phyloP scores from a whole-genome alignment of 2,888 invertebrate genomes.

The Elysia crispata region DNA sequence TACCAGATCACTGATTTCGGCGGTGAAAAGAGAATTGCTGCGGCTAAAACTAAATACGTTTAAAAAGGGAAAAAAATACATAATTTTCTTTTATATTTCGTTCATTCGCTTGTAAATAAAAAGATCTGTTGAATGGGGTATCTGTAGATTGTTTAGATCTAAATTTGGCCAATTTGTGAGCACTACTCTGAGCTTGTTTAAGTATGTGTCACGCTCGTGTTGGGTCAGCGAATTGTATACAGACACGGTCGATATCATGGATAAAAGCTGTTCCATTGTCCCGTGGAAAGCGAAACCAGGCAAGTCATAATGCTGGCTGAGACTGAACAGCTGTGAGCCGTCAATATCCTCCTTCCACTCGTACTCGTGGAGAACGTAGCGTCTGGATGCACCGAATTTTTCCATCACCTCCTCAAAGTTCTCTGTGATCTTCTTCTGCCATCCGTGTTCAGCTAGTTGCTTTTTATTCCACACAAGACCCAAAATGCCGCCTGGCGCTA shows the following conservation, averaged over 20 bases:
- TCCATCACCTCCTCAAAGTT: constrained; percentile 16
- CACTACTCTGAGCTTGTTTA: constrained; percentile 18
- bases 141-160: constrained; percentile 24
- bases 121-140: constrained; percentile 32
- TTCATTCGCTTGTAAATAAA: not conserved
- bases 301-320: constrained; percentile 6
- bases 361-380: not conserved
- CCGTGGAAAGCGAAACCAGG: constrained; percentile 25
- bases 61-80: too few relatives aligned
- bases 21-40: too few relatives aligned
- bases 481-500: constrained; percentile 56
- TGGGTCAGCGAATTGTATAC: constrained; percentile 19
- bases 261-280: constrained; percentile 28
- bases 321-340: not conserved
- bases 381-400: constrained; percentile 12
- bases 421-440: constrained; percentile 17
- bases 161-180: constrained; percentile 34
- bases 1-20: too few relatives aligned
- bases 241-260: constrained; percentile 24
- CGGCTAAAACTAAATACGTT: too few relatives aligned
- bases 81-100: too few relatives aligned
- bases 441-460: constrained; percentile 12
- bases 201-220: constrained; percentile 5
- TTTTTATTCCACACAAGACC: constrained; percentile 32
- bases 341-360: constrained; percentile 31